Evolutionary conservation across 2,797 vertebrate species (phyloP).

Genomic region (Gambusia yucatana): DNA sequence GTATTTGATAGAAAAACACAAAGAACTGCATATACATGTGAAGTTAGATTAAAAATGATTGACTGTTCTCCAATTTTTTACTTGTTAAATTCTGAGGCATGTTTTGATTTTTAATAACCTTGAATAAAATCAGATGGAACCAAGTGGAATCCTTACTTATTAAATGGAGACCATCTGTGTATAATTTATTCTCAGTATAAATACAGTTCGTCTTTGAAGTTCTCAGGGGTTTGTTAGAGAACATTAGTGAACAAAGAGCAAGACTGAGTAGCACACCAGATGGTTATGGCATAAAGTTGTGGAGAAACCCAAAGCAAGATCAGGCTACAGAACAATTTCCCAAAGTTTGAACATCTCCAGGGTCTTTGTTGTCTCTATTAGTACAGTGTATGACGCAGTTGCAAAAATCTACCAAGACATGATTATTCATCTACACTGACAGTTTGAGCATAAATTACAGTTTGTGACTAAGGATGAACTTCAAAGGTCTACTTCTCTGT

Average conservation of each 20-base stretch:
- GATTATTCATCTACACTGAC: not conserved
- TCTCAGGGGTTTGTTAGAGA: not conserved
- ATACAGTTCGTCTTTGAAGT: not conserved
- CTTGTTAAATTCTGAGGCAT: not conserved
- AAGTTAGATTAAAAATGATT: not conserved
- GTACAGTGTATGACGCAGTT: not conserved
- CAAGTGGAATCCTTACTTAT: not conserved
- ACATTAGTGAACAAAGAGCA: not conserved
- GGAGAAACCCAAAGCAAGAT: not conserved
- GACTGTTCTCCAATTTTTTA: not conserved
- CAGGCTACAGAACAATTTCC: not conserved
- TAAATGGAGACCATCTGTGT: not conserved
- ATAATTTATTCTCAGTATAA: not conserved
- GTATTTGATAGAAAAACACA: not conserved
- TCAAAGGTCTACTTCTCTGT: not conserved
- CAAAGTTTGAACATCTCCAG: not conserved
- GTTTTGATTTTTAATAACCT: not conserved
- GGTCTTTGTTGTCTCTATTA: not conserved
- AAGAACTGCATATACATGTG: not conserved
- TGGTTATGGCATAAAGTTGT: not conserved
- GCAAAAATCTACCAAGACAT: not conserved
- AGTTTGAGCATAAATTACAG: not conserved
- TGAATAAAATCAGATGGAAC: not conserved
- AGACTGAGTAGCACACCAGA: not conserved
- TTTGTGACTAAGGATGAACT: not conserved